Conservation (phyloP, 1,140 invertebrate species). For the Lasaia peninsularis region DNA sequence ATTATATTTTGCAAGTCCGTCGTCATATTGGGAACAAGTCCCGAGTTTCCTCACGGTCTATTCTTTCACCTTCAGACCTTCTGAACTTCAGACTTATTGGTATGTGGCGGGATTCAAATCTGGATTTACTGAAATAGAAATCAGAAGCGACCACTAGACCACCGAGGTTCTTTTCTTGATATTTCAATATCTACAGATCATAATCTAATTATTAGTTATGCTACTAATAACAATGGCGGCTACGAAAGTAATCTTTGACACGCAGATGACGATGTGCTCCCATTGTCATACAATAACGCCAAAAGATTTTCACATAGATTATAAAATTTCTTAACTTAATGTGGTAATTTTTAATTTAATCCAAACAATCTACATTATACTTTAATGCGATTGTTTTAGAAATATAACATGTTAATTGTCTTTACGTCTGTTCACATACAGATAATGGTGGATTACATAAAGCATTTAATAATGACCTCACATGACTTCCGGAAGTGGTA, state of each 20-base stretch:
- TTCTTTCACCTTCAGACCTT: no score
- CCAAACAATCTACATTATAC: constrained; percentile 5
- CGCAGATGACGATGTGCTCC: neutral
- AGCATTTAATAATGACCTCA: constrained; percentile 62
- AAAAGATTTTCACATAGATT: constrained; percentile 4
- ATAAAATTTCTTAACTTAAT: constrained; percentile 7
- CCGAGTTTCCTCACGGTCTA: no score
- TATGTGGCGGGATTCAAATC: no score
- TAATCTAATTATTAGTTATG: no score
- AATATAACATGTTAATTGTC: neutral
- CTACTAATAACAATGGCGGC: no score
- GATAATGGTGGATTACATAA: constrained; percentile 62
- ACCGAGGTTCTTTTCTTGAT: no score
- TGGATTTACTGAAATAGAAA: no score
- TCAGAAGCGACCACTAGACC: no score
- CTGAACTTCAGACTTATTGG: no score
- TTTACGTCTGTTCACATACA: constrained; percentile 20
- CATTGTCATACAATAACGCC: constrained; percentile 4
- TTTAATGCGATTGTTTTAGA: neutral
- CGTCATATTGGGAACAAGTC: no score
- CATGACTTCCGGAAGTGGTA: constrained; percentile 42
- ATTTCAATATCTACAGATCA: no score
- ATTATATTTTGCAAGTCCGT: no score
- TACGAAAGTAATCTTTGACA: neutral
- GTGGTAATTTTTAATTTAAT: constrained; percentile 1